Percentiles rank a stretch among this genome's conserved stretches.
Conservation (phyloP, 2,888 invertebrate species). For the Stenurella melanura region DNA sequence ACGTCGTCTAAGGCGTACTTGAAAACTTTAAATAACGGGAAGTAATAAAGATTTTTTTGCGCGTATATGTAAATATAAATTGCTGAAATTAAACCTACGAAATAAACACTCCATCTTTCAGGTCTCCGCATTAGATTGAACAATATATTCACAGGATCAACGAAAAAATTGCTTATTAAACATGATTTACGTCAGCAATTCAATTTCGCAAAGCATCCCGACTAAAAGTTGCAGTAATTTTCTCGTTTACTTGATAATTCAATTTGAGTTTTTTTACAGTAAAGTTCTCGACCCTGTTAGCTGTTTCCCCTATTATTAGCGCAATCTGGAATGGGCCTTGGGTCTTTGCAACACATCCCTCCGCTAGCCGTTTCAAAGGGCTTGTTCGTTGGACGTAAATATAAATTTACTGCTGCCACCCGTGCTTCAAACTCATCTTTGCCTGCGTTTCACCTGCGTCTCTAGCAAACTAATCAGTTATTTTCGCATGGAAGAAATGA, state of each 20-base stretch:
- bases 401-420: conserved; percentile 75
- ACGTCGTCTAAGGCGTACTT: too few species aligned
- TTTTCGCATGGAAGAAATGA: conserved; percentile 14
- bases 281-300: background rate
- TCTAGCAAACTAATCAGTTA: conserved; percentile 54
- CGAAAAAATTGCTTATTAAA: conserved; percentile 10
- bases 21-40: too few species aligned
- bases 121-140: background rate
- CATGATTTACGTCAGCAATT: background rate
- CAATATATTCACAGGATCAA: background rate
- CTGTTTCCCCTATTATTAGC: conserved; percentile 6
- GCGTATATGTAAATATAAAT: too few species aligned
- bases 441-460: conserved; percentile 78
- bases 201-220: background rate
- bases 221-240: conserved; percentile 25
- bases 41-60: too few species aligned
- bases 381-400: conserved; percentile 77
- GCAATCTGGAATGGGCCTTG: conserved; percentile 15
- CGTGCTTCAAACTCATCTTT: conserved; percentile 78
- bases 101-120: background rate
- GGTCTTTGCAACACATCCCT: conserved; percentile 67
- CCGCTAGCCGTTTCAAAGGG: conserved; percentile 78
- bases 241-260: conserved; percentile 27
- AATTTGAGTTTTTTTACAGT: conserved; percentile 2
- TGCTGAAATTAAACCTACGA: background rate